Evolutionary conservation across 2,888 invertebrate genomes (phyloP), one percentile per base, ranked within the genome.

Genomic region (Falcaria lacertinaria): DNA sequence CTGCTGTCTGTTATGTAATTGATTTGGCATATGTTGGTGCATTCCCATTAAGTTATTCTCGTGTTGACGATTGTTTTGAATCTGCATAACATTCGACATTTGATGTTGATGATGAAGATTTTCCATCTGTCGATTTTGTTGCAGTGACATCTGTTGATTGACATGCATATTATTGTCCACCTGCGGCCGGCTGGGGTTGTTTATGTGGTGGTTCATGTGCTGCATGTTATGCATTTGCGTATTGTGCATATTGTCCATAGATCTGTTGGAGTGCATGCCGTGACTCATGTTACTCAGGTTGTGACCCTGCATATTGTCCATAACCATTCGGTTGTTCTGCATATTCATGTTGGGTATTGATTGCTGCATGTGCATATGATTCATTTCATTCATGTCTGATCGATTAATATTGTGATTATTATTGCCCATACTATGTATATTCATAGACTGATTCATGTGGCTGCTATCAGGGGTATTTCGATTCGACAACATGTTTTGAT

Each of bases 101-200:
- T 83, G 88, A 62, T 89, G 88, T 58, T 86, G 88, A 46, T 87
- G 89, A 54, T 88, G 89, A 41, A 81, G 76, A 59, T 80, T 84
- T 19, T 89, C 89, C 56, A 85, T 74, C 55, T 79, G 83, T 54
- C 89, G 77, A 48, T 80, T 85, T 58, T 82, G 84, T 60, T 80
- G 85, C 68, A 87, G 74, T 1, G 79, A 58, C 69, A 88, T 74
- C 64, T 84, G 87, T 55, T 85, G 86, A 57, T 80, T 86, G 8
- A 80, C 71, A 58, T 88, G 88, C 75, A 88, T 80, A 43, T 72
- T 83, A 47, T 69, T 81, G 16, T 88, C 88, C 43, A 88, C 75
- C 49, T 83, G 82, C 22, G 76, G 66, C 39, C 87, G 60, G 32
- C 62, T 71, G 39, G 64, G 76, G 44, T 70, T 81, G 47, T 63